Conservation (phyloP, 2,797 vertebrate species). For the Artibeus jamaicensis region DNA sequence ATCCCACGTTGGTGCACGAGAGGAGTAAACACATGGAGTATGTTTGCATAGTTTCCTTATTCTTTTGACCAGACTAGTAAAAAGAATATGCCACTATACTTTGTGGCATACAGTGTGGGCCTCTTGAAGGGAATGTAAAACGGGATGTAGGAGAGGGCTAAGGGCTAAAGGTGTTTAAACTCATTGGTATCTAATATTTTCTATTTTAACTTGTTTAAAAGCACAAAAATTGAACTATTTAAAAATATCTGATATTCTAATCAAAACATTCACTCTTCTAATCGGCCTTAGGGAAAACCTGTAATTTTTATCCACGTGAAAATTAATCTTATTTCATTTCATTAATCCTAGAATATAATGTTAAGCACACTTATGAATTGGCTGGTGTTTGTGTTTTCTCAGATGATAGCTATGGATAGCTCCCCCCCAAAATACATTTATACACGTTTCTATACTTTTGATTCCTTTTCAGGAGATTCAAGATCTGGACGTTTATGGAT, state of each 20-base stretch:
- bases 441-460: background rate
- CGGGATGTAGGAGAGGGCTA: background rate
- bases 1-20: background rate
- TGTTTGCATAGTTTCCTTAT: background rate
- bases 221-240: background rate
- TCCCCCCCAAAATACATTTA: background rate
- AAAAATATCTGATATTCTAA: background rate
- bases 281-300: background rate
- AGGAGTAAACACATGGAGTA: background rate
- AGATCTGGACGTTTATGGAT: background rate
- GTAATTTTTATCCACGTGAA: background rate
- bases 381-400: background rate
- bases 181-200: background rate
- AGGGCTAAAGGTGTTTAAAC: background rate
- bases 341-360: background rate
- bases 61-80: background rate
- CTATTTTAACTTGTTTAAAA: background rate
- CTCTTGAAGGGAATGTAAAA: background rate
- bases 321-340: background rate
- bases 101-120: background rate
- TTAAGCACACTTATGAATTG: background rate
- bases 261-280: conserved; percentile 35
- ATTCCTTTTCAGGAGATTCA: background rate
- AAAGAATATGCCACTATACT: too few species aligned
- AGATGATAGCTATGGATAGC: background rate